These are phyloP conservation scores for Helicolenus hilgendorfi DNA, from an alignment of 2,797 vertebrate species.

Conservation along the genomic window DNA sequence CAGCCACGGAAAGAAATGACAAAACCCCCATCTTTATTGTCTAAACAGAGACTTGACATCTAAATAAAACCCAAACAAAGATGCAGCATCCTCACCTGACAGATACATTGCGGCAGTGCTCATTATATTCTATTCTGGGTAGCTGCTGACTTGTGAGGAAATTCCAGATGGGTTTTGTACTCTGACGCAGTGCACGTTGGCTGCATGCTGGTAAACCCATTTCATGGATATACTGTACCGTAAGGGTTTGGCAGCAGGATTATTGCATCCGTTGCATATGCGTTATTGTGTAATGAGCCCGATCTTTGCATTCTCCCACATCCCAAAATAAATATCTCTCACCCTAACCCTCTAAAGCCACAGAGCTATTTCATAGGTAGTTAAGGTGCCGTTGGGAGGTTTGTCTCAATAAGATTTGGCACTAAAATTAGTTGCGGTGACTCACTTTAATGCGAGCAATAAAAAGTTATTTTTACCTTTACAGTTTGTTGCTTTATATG, in stretches of 20 bases:
- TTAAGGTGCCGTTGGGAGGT: conserved; percentile 16
- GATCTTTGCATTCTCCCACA: conserved; percentile 48
- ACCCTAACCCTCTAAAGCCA: conserved; percentile 1
- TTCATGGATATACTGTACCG: conserved; percentile 63
- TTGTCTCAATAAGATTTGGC: conserved; percentile 28
- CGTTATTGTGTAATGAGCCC: conserved; percentile 47
- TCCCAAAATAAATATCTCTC: conserved; percentile 27
- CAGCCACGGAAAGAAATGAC: conserved; percentile 41
- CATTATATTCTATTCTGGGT: conserved; percentile 78
- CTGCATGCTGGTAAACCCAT: conserved; percentile 69
- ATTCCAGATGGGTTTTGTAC: conserved; percentile 65
- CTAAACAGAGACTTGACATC: conserved; percentile 69
- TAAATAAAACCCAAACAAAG: conserved; percentile 74
- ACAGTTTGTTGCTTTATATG: conserved; percentile 11
- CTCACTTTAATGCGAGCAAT: conserved; percentile 15
- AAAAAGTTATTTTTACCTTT: conserved; percentile 28
- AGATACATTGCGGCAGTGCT: conserved; percentile 62
- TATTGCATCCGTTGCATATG: conserved; percentile 39
- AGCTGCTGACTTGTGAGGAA: conserved; percentile 76
- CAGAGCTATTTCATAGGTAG: conserved; percentile 21
- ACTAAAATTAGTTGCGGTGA: conserved; percentile 24
- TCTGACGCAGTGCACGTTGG: conserved; percentile 42
- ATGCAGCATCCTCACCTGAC: conserved; percentile 66
- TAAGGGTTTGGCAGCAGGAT: conserved; percentile 50
- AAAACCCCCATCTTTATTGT: conserved; percentile 52